Evolutionary conservation across 2,113 vertebrate genomes (phyloP).

Genomic region (Pica pica): DNA sequence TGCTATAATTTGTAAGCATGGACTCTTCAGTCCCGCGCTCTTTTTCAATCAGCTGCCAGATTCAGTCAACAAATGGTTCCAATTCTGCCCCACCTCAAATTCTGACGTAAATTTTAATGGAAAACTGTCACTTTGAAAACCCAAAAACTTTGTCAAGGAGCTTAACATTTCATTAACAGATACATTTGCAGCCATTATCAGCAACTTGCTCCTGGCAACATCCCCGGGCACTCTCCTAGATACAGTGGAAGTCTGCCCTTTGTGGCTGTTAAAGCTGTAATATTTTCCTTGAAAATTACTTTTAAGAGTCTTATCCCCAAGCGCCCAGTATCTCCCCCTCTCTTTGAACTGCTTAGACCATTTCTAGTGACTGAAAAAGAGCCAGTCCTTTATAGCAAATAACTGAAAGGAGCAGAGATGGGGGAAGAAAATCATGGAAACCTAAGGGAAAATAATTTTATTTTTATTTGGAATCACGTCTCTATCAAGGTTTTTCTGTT

Average conservation of each 20-base stretch:
- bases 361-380: not conserved
- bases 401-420: not conserved
- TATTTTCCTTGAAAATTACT: slow-evolving; percentile 27
- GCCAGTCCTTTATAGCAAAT: not conserved
- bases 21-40: not conserved
- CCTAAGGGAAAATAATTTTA: not conserved
- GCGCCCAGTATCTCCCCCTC: not conserved
- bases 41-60: not conserved
- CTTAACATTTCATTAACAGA: slow-evolving; percentile 1
- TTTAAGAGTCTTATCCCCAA: not conserved
- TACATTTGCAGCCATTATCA: slow-evolving; percentile 8
- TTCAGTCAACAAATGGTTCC: not conserved
- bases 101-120: not conserved
- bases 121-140: not conserved
- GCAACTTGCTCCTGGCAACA: not conserved
- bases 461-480: not conserved
- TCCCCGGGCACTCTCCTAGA: not conserved
- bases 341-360: slow-evolving; percentile 4
- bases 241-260: not conserved
- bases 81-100: slow-evolving; percentile 20
- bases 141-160: not conserved
- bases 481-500: not conserved
- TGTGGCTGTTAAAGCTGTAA: not conserved
- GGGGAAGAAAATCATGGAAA: not conserved
- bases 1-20: not conserved